A percentile compares a stretch with the other conserved stretches of the same genome.
Evolutionary conservation across 2,797 vertebrate genomes (phyloP).

Genomic region (Peromyscus eremicus): DNA sequence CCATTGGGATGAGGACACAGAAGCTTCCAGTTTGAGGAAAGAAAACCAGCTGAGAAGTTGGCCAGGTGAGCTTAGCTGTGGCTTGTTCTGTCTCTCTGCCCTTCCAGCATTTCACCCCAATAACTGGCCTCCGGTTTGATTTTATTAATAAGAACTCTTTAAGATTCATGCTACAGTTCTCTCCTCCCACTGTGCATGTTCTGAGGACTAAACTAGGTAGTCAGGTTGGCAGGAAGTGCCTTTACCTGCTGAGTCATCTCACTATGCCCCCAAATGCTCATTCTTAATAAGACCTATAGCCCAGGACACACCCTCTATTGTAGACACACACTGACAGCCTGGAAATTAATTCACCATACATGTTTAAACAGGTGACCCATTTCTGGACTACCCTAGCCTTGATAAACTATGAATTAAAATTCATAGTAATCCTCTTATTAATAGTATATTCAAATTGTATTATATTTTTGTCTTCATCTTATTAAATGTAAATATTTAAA

Average conservation of each 20-base stretch:
- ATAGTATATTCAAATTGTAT: neutral
- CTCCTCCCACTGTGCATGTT: neutral
- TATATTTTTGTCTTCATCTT: neutral
- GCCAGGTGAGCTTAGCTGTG: too few relatives aligned
- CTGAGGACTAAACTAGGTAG: neutral
- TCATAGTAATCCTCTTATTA: neutral
- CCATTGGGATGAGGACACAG: too few relatives aligned
- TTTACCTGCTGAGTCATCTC: neutral
- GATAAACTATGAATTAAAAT: neutral
- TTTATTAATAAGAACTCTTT: too few relatives aligned
- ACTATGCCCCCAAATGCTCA: neutral
- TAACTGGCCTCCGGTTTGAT: too few relatives aligned
- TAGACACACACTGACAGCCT: neutral
- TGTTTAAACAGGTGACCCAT: neutral
- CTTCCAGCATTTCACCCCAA: too few relatives aligned
- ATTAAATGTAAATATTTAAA: slow-evolving; percentile 47
- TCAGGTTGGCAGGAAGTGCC: neutral
- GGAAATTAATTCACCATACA: neutral
- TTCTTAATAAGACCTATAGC: neutral
- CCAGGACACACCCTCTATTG: neutral
- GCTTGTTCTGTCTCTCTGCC: too few relatives aligned
- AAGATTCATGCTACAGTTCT: too few relatives aligned
- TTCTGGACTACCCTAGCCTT: neutral
- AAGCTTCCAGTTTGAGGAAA: too few relatives aligned
- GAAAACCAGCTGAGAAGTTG: too few relatives aligned